Evolutionary conservation across 1,140 invertebrate genomes (phyloP), one percentile per base, ranked within the genome.

Genomic region (Papilio dardanus): DNA sequence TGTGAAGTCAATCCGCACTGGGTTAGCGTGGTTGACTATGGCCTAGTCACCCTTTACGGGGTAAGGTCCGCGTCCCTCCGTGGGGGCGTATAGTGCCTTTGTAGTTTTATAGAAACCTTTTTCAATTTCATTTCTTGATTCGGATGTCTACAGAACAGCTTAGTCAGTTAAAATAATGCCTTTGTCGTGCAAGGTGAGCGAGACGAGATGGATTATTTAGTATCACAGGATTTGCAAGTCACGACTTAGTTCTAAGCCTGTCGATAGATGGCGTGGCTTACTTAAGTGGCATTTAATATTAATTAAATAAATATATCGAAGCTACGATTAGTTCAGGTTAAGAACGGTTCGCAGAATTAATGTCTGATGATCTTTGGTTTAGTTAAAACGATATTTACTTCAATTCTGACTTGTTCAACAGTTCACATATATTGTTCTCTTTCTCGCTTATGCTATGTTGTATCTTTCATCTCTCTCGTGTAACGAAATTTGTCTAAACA

Each of bases 151-250:
- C 21, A 16, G 30, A 62, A 62, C 1, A 62, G 24, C 54, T 30
- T 62, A 62, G 54, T 62, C 54, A 62, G 54, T 58, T 58, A 10
- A 62, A 24, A 28, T 62, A 62, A 62, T 62, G 54, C 10, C 54
- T 62, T 62, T 62, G 54, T 62, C 24, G 54, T 62, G 54, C 10
- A 62, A 62, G 54, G 54, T 62, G 16, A 62, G 54, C 54, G 54
- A 30, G 24, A 28, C 54, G 12, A 12, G 24, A 62, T 62, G 3
- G 54, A 62, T 62, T 62, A 62, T 24, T 62, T 14, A 28, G 24
- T 21, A 50, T 16, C 24, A 6, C 5, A 28, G 54, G 54, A 62
- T 62, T 62, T 62, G 54, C 54, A 62, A 62, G 54, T 62, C 54
- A 62, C 54, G 54, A 62, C 24, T 62, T 62, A 62, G 54, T 28